Evolutionary conservation across 2,797 vertebrate genomes (phyloP).

Genomic region (Amniataba percoides): DNA sequence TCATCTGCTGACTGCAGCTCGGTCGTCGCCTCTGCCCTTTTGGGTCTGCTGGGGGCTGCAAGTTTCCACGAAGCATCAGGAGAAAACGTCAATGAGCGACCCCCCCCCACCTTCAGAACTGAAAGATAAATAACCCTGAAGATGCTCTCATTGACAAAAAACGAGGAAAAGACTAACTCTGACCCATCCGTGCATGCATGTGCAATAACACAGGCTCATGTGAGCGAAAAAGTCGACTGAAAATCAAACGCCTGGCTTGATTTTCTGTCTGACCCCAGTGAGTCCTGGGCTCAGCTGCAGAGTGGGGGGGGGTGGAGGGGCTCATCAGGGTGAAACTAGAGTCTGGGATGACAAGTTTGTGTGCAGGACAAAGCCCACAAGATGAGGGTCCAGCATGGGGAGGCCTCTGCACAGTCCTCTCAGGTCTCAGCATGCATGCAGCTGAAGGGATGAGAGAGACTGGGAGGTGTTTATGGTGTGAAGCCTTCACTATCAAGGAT

Average conservation of each 20-base stretch:
- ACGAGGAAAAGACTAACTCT: neutral
- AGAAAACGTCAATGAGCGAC: slow-evolving; percentile 9
- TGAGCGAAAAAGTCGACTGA: neutral
- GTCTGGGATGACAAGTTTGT: slow-evolving; percentile 32
- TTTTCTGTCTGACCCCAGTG: slow-evolving; percentile 40
- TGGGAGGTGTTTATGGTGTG: neutral
- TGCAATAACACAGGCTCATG: neutral
- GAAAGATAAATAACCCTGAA: neutral
- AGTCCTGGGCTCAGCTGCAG: slow-evolving; percentile 27
- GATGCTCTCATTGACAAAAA: neutral
- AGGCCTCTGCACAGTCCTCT: slow-evolving; percentile 23
- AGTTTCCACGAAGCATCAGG: slow-evolving; percentile 32
- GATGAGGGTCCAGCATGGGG: slow-evolving; percentile 39
- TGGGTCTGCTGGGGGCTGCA: slow-evolving; percentile 46
- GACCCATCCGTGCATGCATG: neutral
- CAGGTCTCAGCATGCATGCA: slow-evolving; percentile 36
- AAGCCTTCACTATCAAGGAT: neutral
- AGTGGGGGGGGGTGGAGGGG: neutral
- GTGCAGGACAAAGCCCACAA: slow-evolving; percentile 44
- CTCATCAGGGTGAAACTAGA: slow-evolving; percentile 29
- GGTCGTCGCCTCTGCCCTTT: slow-evolving; percentile 56
- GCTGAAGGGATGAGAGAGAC: slow-evolving; percentile 1
- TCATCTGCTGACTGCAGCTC: slow-evolving; percentile 67
- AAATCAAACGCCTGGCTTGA: slow-evolving; percentile 45
- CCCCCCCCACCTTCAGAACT: neutral